Evolutionary conservation across 2,113 vertebrate genomes (phyloP).

Genomic region (Psilopogon haemacephalus): DNA sequence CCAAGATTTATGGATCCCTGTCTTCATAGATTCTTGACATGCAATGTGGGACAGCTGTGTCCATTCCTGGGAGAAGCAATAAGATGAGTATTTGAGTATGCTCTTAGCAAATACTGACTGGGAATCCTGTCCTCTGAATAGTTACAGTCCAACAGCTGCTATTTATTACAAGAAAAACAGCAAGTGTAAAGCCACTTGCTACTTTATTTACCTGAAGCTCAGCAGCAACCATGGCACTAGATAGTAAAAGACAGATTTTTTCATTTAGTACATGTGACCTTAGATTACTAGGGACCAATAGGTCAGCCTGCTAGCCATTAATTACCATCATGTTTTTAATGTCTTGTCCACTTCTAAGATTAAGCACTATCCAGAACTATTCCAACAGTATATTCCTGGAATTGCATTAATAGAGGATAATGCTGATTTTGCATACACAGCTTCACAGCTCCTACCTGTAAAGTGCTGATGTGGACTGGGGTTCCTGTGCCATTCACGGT

Average conservation of each 20-base stretch:
- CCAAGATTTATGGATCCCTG: not conserved
- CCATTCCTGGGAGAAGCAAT: not conserved
- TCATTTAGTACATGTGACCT: not conserved
- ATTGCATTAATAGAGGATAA: not conserved
- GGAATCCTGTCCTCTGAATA: not conserved
- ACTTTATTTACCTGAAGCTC: conserved; percentile 42
- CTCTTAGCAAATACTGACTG: conserved; percentile 11
- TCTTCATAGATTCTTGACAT: not conserved
- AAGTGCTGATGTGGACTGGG: conserved; percentile 93
- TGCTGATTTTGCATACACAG: not conserved
- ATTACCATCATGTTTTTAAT: not conserved
- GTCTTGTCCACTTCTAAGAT: not conserved
- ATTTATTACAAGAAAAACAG: conserved; percentile 38
- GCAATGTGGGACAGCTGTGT: not conserved
- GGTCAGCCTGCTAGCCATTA: not conserved
- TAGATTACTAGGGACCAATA: not conserved
- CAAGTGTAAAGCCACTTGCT: conserved; percentile 28
- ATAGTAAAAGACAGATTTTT: not conserved
- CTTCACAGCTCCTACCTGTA: conserved; percentile 83
- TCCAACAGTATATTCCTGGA: not conserved
- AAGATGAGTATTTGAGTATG: not conserved
- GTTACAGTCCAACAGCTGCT: conserved; percentile 23
- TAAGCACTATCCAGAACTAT: not conserved
- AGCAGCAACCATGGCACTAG: not conserved
- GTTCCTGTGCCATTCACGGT: conserved; percentile 92